Conservation (phyloP, 2,888 invertebrate genomes). For the Stramonita haemastoma region DNA sequence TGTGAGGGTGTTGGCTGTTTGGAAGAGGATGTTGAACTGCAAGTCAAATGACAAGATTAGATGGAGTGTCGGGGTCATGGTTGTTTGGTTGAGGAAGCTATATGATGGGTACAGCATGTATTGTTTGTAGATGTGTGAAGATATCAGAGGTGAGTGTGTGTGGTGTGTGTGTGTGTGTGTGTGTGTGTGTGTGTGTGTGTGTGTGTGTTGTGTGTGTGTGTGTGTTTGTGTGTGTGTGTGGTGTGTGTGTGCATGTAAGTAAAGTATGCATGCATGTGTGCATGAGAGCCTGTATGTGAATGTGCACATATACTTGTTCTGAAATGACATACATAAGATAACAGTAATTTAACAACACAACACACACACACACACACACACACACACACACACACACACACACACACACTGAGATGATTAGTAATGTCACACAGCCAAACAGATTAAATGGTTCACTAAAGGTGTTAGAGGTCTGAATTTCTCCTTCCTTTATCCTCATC, state of each 20-base stretch:
- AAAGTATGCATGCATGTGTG: too few species aligned
- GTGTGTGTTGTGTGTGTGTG: background rate
- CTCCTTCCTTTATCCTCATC: background rate
- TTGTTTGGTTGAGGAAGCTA: too few species aligned
- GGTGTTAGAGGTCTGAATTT: background rate
- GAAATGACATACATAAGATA: background rate
- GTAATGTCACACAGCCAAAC: background rate
- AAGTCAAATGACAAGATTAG: too few species aligned
- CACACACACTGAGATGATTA: background rate
- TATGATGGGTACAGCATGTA: too few species aligned
- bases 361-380: background rate
- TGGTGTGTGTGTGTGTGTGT: background rate
- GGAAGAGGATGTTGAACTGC: too few species aligned
- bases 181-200: background rate
- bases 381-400: conserved; percentile 27
- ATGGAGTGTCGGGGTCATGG: too few species aligned
- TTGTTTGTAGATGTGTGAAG: too few species aligned
- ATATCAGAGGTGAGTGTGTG: too few species aligned
- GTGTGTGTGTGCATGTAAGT: background rate
- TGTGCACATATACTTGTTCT: too few species aligned
- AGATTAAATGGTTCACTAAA: too few species aligned
- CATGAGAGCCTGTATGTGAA: too few species aligned
- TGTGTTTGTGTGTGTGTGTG: background rate
- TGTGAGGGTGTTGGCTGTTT: background rate
- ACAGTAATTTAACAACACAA: background rate